phyloP scores from a whole-genome alignment of 2,888 invertebrate genomes.

The Synergus itoensis region DNA sequence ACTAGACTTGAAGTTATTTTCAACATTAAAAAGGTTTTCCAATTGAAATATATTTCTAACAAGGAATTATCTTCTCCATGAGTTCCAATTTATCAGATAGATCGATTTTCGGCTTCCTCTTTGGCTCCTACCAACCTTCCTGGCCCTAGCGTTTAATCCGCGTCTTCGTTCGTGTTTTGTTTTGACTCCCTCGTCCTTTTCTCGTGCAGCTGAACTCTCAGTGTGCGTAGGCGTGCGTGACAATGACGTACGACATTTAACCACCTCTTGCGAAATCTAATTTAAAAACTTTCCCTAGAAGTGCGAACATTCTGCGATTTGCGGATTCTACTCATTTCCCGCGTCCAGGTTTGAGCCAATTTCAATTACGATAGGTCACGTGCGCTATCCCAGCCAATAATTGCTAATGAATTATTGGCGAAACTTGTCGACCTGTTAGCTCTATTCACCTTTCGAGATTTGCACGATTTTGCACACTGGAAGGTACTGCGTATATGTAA shows the following conservation, averaged over 20 bases:
- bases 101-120: not conserved
- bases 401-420: constrained; percentile 65
- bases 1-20: too few relatives aligned
- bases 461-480: not conserved
- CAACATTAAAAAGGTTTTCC: too few relatives aligned
- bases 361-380: constrained; percentile 71
- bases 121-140: not conserved
- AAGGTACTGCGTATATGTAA: not conserved
- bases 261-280: constrained; percentile 57
- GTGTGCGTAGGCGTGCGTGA: constrained; percentile 55
- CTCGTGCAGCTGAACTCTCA: constrained; percentile 53
- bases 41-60: too few relatives aligned
- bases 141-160: not conserved
- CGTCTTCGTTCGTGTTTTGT: constrained; percentile 51
- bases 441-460: not conserved
- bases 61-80: too few relatives aligned
- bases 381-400: constrained; percentile 69
- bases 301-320: constrained; percentile 52
- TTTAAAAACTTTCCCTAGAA: constrained; percentile 58
- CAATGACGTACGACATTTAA: constrained; percentile 61
- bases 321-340: constrained; percentile 64
- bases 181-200: constrained; percentile 55
- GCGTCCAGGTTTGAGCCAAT: constrained; percentile 68
- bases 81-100: not conserved
- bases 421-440: not conserved